Percentiles rank a stretch among this genome's conserved stretches.
Evolutionary conservation across 2,888 invertebrate genomes (phyloP).

Genomic region (Drosophila yooni): DNA sequence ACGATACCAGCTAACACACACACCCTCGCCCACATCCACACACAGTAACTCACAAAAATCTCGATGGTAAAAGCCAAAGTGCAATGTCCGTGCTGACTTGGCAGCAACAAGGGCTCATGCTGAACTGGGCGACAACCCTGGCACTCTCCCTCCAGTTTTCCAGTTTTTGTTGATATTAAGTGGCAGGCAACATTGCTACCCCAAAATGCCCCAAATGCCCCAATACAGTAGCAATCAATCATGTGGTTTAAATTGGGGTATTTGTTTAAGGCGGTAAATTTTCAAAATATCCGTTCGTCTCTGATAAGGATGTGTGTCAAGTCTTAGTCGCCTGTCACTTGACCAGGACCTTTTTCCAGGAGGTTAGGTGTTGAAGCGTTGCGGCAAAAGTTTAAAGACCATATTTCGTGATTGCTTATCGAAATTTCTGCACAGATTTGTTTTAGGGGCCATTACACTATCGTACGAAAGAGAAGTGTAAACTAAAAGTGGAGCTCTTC

Average conservation of each 20-base stretch:
- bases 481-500: not conserved
- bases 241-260: conserved; percentile 79
- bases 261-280: conserved; percentile 73
- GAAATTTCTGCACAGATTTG: conserved; percentile 24
- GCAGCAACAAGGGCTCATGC: conserved; percentile 55
- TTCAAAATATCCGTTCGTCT: conserved; percentile 46
- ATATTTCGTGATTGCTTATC: conserved; percentile 42
- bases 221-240: conserved; percentile 72
- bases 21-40: not conserved
- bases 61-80: conserved; percentile 77
- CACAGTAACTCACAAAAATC: conserved; percentile 36
- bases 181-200: conserved; percentile 22
- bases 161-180: conserved; percentile 62
- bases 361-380: conserved; percentile 45
- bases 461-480: not conserved
- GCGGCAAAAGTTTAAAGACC: conserved; percentile 48
- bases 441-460: conserved; percentile 5
- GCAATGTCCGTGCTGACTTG: conserved; percentile 77
- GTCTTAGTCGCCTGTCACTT: conserved; percentile 47
- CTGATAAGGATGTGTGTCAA: conserved; percentile 51
- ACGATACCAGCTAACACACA: conserved; percentile 15
- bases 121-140: conserved; percentile 62
- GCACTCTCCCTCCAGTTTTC: conserved; percentile 21
- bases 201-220: conserved; percentile 7
- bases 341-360: conserved; percentile 40